Evolutionary conservation across 2,113 vertebrate genomes (phyloP).

Genomic region (Sturnus vulgaris): DNA sequence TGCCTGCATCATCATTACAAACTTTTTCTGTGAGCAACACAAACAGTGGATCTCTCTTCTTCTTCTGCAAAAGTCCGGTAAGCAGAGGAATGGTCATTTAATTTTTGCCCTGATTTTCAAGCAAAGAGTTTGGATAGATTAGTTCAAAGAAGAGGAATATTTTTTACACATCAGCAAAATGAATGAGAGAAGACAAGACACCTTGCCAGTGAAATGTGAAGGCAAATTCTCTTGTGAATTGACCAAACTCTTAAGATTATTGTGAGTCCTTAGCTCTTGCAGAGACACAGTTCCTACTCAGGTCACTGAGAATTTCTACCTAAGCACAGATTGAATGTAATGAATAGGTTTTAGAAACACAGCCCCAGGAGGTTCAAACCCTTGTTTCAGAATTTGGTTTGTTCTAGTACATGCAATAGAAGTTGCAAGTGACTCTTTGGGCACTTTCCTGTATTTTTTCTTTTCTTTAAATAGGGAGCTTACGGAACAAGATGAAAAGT

Average conservation of each 20-base stretch:
- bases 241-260: background rate
- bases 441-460: background rate
- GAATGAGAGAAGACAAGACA: background rate
- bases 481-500: background rate
- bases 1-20: background rate
- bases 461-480: background rate
- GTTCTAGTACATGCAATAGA: background rate
- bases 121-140: background rate
- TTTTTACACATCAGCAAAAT: background rate
- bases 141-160: background rate
- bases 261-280: background rate
- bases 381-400: background rate
- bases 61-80: background rate
- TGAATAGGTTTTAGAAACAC: background rate
- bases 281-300: background rate
- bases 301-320: background rate
- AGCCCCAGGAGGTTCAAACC: background rate
- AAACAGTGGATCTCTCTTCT: background rate
- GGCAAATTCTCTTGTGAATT: background rate
- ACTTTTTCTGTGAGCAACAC: background rate
- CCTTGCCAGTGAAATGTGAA: background rate
- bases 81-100: background rate
- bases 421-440: background rate
- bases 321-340: background rate
- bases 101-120: background rate